These are phyloP conservation scores for Eupithecia centaureata DNA, from an alignment of 2,888 invertebrate genomes.

Conservation along the genomic window DNA sequence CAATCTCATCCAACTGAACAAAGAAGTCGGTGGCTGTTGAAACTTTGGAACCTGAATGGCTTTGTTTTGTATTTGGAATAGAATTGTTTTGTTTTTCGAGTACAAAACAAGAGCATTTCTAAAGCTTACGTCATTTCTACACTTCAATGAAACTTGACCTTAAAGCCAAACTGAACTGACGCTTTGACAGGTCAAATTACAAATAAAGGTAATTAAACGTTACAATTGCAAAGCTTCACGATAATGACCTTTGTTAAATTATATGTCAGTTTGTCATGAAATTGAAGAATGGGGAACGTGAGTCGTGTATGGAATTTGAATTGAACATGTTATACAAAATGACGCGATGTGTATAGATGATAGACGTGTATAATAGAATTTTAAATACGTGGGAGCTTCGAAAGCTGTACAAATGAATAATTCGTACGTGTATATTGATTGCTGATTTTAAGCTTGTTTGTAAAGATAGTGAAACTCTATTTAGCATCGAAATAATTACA, in stretches of 20 bases:
- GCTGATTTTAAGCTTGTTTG: not conserved
- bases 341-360: not conserved
- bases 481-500: not conserved
- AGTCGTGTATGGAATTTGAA: constrained; percentile 19
- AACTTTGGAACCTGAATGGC: constrained; percentile 1
- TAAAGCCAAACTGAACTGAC: constrained; percentile 53
- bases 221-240: constrained; percentile 58
- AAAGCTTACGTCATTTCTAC: constrained; percentile 26
- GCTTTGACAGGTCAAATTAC: constrained; percentile 63
- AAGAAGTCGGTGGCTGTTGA: not conserved
- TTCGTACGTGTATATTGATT: not conserved
- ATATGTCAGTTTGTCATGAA: constrained; percentile 25
- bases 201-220: constrained; percentile 60
- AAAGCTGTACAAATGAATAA: not conserved
- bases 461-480: not conserved
- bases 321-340: constrained; percentile 4
- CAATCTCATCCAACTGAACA: not conserved
- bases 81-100: not conserved
- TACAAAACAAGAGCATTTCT: constrained; percentile 28
- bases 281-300: constrained; percentile 24
- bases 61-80: not conserved
- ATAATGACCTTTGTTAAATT: constrained; percentile 55
- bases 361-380: not conserved
- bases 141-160: constrained; percentile 46
- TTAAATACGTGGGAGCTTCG: not conserved